Conservation (phyloP, 2,113 vertebrate species). For the Amia ocellicauda region DNA sequence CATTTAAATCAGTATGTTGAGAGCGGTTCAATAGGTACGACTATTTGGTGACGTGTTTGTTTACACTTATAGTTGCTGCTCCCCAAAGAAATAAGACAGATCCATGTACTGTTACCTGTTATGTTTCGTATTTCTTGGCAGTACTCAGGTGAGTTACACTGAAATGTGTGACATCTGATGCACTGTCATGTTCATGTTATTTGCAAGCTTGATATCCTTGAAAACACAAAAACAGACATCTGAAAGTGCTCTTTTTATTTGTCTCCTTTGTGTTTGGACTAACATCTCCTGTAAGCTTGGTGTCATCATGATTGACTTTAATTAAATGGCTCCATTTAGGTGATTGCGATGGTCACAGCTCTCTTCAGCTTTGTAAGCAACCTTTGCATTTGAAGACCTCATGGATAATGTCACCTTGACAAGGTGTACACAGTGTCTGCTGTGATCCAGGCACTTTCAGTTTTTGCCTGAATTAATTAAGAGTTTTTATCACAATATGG, state of each 20-base stretch:
- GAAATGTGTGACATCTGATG: background rate
- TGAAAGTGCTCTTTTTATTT: conserved; percentile 37
- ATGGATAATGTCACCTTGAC: conserved; percentile 36
- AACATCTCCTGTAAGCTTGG: conserved; percentile 41
- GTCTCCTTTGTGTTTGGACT: conserved; percentile 22
- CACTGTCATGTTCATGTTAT: background rate
- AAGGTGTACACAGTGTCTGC: conserved; percentile 16
- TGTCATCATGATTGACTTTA: conserved; percentile 53
- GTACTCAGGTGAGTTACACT: too few relatives aligned
- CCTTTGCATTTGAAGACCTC: conserved; percentile 34
- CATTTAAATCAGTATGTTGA: too few relatives aligned
- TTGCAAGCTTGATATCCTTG: conserved; percentile 18
- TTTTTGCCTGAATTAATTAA: conserved; percentile 31
- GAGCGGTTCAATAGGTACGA: too few relatives aligned
- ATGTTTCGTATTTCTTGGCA: too few relatives aligned
- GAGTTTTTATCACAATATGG: too few relatives aligned
- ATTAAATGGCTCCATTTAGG: conserved; percentile 48
- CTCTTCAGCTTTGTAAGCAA: conserved; percentile 41
- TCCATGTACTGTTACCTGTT: too few relatives aligned
- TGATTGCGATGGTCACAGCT: conserved; percentile 28
- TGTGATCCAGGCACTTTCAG: conserved; percentile 27
- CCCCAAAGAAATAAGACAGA: too few relatives aligned
- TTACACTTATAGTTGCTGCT: too few relatives aligned
- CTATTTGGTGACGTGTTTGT: too few relatives aligned
- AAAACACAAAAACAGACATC: conserved; percentile 28